Evolutionary conservation across 2,888 invertebrate species (phyloP).

Genomic region (Melieria omissa): DNA sequence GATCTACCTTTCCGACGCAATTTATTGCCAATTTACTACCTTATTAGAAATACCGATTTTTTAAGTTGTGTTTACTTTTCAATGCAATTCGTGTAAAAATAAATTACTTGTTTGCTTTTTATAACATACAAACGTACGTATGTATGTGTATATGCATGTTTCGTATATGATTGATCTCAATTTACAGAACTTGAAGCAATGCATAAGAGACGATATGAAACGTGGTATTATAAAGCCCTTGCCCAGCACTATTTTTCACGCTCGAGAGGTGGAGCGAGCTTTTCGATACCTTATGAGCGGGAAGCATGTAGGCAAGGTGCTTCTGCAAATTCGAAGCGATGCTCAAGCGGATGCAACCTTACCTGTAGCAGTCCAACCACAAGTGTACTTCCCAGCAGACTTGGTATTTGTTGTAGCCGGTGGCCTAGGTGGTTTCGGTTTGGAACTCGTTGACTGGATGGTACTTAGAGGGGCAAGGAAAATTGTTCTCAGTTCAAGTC

Average conservation of each 20-base stretch:
- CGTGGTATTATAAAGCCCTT: constrained; percentile 78
- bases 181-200: constrained; percentile 66
- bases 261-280: constrained; percentile 77
- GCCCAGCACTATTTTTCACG: constrained; percentile 72
- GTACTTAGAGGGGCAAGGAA: constrained; percentile 83
- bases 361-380: constrained; percentile 57
- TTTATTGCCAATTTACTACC: too few species aligned
- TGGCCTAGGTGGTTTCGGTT: constrained; percentile 91
- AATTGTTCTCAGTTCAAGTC: constrained; percentile 82
- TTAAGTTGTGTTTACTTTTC: too few species aligned
- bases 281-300: constrained; percentile 75
- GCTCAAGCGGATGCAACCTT: constrained; percentile 49
- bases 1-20: too few species aligned
- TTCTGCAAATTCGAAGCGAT: constrained; percentile 64
- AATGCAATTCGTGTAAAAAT: too few species aligned
- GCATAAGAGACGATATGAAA: constrained; percentile 74
- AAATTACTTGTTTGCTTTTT: too few species aligned
- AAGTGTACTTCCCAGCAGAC: constrained; percentile 59
- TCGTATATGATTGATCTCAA: too few species aligned
- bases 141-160: too few species aligned
- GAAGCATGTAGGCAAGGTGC: constrained; percentile 83
- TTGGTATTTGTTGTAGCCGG: constrained; percentile 74
- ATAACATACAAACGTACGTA: too few species aligned
- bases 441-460: constrained; percentile 89
- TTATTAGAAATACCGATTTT: too few species aligned